phyloP scores from a whole-genome alignment of 1,140 invertebrate species.

The Epicauta chinensis region DNA sequence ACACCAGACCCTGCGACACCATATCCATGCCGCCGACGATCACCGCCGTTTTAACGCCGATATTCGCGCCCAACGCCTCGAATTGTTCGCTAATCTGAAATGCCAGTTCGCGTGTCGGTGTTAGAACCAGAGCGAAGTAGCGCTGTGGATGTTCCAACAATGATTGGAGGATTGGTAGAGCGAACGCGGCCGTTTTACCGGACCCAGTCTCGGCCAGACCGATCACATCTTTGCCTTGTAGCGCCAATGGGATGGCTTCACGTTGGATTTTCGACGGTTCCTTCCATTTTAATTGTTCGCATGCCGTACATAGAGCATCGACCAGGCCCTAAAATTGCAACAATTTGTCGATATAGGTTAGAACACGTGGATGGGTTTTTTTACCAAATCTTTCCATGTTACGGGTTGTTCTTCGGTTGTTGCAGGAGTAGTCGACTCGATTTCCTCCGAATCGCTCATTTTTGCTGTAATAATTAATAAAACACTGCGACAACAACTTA shows the following conservation, averaged over 20 bases:
- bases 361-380: slow-evolving; percentile 15
- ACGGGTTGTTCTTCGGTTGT: slow-evolving; percentile 37
- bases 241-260: slow-evolving; percentile 84
- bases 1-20: slow-evolving; percentile 81
- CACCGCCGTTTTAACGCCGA: slow-evolving; percentile 92
- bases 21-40: slow-evolving; percentile 98
- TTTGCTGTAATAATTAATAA: too few relatives aligned
- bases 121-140: slow-evolving; percentile 90
- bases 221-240: slow-evolving; percentile 93
- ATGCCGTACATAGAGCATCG: slow-evolving; percentile 86
- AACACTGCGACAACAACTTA: too few relatives aligned
- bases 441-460: neutral
- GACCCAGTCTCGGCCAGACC: slow-evolving; percentile 97
- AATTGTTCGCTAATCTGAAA: slow-evolving; percentile 95
- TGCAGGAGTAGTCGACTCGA: neutral
- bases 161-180: slow-evolving; percentile 88
- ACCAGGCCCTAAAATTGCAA: slow-evolving; percentile 70
- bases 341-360: slow-evolving; percentile 17
- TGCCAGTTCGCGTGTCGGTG: slow-evolving; percentile 95
- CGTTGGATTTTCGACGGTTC: slow-evolving; percentile 90
- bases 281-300: slow-evolving; percentile 89
- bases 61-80: slow-evolving; percentile 78
- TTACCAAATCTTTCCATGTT: slow-evolving; percentile 59
- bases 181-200: slow-evolving; percentile 97
- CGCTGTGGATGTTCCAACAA: slow-evolving; percentile 86